phyloP scores from a whole-genome alignment of 2,888 invertebrate species.

The Heterodera filipjevi region DNA sequence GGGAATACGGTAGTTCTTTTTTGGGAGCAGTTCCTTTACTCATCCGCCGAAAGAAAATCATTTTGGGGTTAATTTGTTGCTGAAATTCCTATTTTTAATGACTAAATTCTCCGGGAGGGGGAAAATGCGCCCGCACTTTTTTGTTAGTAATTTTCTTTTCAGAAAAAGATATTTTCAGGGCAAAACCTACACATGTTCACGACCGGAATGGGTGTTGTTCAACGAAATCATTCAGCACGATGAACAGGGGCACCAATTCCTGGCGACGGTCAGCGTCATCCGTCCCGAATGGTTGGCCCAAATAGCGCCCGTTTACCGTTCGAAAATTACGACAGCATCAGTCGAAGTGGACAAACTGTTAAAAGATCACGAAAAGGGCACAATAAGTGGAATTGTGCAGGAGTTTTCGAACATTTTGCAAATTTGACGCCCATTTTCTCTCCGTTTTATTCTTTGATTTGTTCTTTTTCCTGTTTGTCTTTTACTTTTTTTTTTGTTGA shows the following conservation, averaged over 20 bases:
- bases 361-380: not conserved
- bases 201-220: constrained; percentile 99
- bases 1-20: too few species aligned
- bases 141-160: too few species aligned
- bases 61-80: not conserved
- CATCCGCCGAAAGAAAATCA: too few species aligned
- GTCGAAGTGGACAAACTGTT: not conserved
- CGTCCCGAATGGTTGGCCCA: constrained; percentile 8
- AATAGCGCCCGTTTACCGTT: not conserved
- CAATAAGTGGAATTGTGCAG: not conserved
- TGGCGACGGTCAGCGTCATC: not conserved
- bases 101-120: too few species aligned
- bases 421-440: too few species aligned
- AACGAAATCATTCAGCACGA: constrained; percentile 74
- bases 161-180: too few species aligned
- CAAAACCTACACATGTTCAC: constrained; percentile 97
- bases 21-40: too few species aligned
- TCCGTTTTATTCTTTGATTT: too few species aligned
- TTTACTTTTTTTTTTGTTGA: too few species aligned
- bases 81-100: constrained; percentile 79
- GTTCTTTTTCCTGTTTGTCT: too few species aligned
- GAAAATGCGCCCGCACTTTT: too few species aligned
- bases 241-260: not conserved
- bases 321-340: not conserved
- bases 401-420: not conserved